Evolutionary conservation across 2,797 vertebrate genomes (phyloP), one percentile per base, ranked within the genome.

Genomic region (Syncerus caffer): DNA sequence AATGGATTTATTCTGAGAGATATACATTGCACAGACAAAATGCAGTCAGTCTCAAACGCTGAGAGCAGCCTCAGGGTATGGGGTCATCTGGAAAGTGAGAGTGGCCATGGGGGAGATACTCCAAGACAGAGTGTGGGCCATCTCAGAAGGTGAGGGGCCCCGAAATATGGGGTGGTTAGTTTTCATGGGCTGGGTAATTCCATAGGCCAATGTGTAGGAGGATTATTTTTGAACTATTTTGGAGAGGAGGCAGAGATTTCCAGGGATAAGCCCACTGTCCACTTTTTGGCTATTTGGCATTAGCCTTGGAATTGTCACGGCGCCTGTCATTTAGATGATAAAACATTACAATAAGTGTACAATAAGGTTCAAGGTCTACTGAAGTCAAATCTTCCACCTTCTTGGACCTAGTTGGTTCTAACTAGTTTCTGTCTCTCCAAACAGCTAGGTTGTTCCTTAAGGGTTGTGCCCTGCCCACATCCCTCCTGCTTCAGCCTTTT

Each of bases 151-250:
- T 1, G 16, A 51, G 29, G 29, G 17, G 17, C 47, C 78, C 47
- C 0, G 2, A 21, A n/a, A 21, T 13, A 51, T 19, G 10, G 1
- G 16, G 47, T 80, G 10, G 29, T 51, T 80, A 4, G 29, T n/a
- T 80, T 80, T 79, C 17, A 79, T 12, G 0, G 47, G 10, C 29
- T 21, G 47, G 16, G 47, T n/a, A 79, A 51, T 51, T 79, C 29
- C 47, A 51, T 51, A 51, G 78, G 47, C 47, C n/a, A 51, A 51
- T 13, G 16, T 7, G 29, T 7, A 19, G 16, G 29, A 79, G 45
- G 47, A 12, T 51, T 79, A 51, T 79, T 51, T 31, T 51, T 29
- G 29, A 79, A 79, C 5, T 79, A 21, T 79, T 79, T 79, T 79
- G 16, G 16, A 79, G 10, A 21, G 17, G 42, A 17, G 29, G 47